Conservation (phyloP, 2,797 vertebrate genomes). For the Crypturellus tataupa region DNA sequence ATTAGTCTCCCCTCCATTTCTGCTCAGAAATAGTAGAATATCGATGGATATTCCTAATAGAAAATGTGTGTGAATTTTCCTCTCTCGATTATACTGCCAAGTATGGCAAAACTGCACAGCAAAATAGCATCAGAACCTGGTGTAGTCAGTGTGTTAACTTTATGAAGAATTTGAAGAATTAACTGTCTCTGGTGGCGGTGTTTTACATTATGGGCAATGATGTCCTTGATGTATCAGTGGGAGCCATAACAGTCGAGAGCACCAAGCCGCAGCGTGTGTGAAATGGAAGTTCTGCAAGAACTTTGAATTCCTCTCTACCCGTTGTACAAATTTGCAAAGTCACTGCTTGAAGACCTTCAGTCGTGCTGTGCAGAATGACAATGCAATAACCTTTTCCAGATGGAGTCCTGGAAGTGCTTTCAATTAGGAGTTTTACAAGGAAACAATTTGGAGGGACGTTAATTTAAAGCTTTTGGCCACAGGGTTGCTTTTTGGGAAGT, state of each 20-base stretch:
- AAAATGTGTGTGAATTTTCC: not conserved
- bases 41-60: not conserved
- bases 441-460: not conserved
- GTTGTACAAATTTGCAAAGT: constrained; percentile 3
- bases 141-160: not conserved
- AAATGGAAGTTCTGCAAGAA: constrained; percentile 1
- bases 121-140: not conserved
- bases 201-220: not conserved
- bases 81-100: not conserved
- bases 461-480: constrained; percentile 22
- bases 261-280: not conserved
- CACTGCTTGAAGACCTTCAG: not conserved
- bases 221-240: not conserved
- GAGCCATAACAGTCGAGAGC: not conserved
- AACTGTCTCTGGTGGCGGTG: not conserved
- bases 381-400: constrained; percentile 40
- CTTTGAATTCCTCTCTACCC: not conserved
- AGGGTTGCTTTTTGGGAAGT: not conserved
- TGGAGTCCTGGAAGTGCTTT: constrained; percentile 24
- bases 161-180: not conserved
- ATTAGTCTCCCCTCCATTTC: not conserved
- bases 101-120: not conserved
- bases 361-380: not conserved
- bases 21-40: not conserved
- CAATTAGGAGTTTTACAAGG: constrained; percentile 6